Base-by-base conservation (phyloP, 2,888 invertebrate genomes). In the Hypomecis punctinalis region DNA sequence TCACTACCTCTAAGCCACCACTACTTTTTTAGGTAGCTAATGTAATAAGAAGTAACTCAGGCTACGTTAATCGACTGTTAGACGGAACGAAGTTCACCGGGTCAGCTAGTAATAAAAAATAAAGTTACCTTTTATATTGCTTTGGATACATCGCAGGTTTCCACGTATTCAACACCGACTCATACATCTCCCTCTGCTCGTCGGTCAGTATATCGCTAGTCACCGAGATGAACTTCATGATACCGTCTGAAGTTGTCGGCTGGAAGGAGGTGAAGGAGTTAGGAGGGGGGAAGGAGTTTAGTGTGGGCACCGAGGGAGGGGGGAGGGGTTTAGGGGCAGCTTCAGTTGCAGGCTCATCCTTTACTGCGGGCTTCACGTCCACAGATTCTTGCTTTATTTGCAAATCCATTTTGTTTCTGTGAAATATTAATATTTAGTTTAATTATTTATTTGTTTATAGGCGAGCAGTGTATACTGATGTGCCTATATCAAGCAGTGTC, bases 181-280 rank as follows among this genome's bases (percentile, higher is more conserved):
- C 90, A 62, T 92, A 92, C 91, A 92, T 91, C n/a, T 89, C 83
- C 0, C 91, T 64, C 47, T 92, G 92, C 49, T 92, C 91, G 0
- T 88, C 85, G 0, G 91, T 92, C 0, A 92, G 72, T 0, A 77
- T 71, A 0, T 86, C 83, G 43, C 89, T 90, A 36, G 80, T 90
- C 0, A 91, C 90, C 37, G 88, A 89, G 13, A 91, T 85, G 69
- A 87, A 92, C 62, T 87, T 88, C 71, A 86, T 82, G 1, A 85
- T 85, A 3, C 80, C 79, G 7, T 76, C 73, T 0, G 65, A 61
- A 5, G 59, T 65, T 6, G 49, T 51, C 0, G 57, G 57, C 43
- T 61, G 63, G 60, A 6, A 49, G 9, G n/a, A 46, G 10, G 9
- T 56, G 23, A 37, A 67, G 11, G n/a, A 39, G 48, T 36, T 56